Conservation (phyloP, 1,140 invertebrate species). For the Bursaphelenchus mucronatus region DNA sequence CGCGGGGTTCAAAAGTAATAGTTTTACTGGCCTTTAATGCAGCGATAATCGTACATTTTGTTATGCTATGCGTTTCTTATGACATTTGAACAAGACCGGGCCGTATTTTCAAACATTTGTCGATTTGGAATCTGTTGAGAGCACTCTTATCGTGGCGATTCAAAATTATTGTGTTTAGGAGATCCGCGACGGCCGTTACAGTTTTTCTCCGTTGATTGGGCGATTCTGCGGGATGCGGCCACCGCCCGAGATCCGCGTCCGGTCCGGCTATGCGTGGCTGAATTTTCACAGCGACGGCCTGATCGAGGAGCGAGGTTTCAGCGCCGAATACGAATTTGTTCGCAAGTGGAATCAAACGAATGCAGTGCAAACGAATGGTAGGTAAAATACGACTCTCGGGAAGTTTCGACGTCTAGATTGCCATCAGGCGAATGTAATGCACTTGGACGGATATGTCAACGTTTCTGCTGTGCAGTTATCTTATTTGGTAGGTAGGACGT, state of each 20-base stretch:
- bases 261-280: slow-evolving; percentile 36
- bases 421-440: slow-evolving; percentile 23
- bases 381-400: neutral
- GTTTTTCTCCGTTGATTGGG: slow-evolving; percentile 38
- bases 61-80: too few relatives aligned
- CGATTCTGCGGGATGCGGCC: slow-evolving; percentile 33
- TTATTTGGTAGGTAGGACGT: slow-evolving; percentile 30
- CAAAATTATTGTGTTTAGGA: slow-evolving; percentile 31
- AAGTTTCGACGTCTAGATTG: slow-evolving; percentile 24
- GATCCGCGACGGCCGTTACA: slow-evolving; percentile 40
- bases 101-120: slow-evolving; percentile 18
- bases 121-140: too few relatives aligned
- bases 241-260: slow-evolving; percentile 28
- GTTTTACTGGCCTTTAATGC: too few relatives aligned
- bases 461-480: slow-evolving; percentile 17
- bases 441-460: slow-evolving; percentile 36
- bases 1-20: too few relatives aligned
- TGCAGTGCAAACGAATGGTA: slow-evolving; percentile 12
- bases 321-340: slow-evolving; percentile 39
- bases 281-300: slow-evolving; percentile 38
- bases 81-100: too few relatives aligned
- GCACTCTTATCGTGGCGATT: too few relatives aligned
- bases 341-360: slow-evolving; percentile 13
- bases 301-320: slow-evolving; percentile 41
- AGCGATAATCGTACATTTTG: too few relatives aligned